Evolutionary conservation across 2,888 invertebrate species (phyloP).

Genomic region (Rhingia rostrata): DNA sequence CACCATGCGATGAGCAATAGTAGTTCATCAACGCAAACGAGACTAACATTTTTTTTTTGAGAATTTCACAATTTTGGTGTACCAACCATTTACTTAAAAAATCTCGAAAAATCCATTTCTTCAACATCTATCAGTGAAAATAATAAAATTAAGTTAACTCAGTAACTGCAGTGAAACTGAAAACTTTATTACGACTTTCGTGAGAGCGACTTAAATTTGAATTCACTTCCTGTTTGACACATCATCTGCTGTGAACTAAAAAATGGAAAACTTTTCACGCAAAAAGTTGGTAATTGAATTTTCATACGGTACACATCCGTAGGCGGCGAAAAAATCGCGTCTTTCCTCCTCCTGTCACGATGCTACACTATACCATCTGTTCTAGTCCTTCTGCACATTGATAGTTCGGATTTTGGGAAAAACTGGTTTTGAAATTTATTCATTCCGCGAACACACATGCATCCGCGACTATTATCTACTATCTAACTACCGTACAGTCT

Average conservation of each 20-base stretch:
- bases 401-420: constrained; percentile 23
- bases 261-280: constrained; percentile 2
- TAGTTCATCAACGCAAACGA: too few species aligned
- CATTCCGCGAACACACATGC: constrained; percentile 27
- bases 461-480: constrained; percentile 13
- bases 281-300: constrained; percentile 27
- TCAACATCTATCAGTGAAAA: neutral
- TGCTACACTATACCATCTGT: constrained; percentile 4
- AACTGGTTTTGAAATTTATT: constrained; percentile 53
- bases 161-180: neutral
- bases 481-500: neutral
- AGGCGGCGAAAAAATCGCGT: neutral
- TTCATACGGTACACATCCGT: constrained; percentile 10
- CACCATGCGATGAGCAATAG: too few species aligned
- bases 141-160: neutral
- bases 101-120: too few species aligned
- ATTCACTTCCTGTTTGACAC: constrained; percentile 13
- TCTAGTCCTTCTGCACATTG: constrained; percentile 17
- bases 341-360: neutral
- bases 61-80: too few species aligned
- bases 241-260: neutral
- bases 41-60: too few species aligned
- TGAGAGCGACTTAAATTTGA: constrained; percentile 1
- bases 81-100: too few species aligned
- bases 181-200: constrained; percentile 13